Evolutionary conservation across 2,113 vertebrate genomes (phyloP).

Genomic region (Emydocephalus ijimae): DNA sequence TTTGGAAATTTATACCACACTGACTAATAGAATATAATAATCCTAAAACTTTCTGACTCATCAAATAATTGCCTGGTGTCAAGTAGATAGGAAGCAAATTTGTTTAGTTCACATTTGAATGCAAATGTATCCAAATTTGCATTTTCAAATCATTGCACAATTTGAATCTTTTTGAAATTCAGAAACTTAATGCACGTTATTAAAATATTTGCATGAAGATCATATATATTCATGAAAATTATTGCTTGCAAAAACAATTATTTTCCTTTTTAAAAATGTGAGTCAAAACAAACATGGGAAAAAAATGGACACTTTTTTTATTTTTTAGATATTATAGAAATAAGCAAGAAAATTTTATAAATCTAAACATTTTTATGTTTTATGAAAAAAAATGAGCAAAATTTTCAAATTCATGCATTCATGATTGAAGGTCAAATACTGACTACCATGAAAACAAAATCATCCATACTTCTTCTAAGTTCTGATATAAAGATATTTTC

Average conservation of each 20-base stretch:
- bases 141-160: neutral
- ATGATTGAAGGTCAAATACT: neutral
- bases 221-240: neutral
- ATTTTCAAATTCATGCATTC: neutral
- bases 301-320: neutral
- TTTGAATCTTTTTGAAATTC: neutral
- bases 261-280: neutral
- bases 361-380: neutral
- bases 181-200: neutral
- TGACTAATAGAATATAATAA: conserved; percentile 1
- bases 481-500: neutral
- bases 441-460: neutral
- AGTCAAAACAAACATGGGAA: neutral
- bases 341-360: neutral
- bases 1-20: conserved; percentile 15
- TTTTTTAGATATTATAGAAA: neutral
- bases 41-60: neutral
- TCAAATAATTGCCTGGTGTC: neutral
- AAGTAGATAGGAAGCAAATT: neutral
- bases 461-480: neutral
- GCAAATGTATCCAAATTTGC: neutral
- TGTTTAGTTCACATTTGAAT: neutral
- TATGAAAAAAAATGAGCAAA: neutral
- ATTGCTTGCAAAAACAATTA: neutral
- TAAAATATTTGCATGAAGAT: neutral